phyloP scores from a whole-genome alignment of 2,888 invertebrate species.

The Automeris io region DNA sequence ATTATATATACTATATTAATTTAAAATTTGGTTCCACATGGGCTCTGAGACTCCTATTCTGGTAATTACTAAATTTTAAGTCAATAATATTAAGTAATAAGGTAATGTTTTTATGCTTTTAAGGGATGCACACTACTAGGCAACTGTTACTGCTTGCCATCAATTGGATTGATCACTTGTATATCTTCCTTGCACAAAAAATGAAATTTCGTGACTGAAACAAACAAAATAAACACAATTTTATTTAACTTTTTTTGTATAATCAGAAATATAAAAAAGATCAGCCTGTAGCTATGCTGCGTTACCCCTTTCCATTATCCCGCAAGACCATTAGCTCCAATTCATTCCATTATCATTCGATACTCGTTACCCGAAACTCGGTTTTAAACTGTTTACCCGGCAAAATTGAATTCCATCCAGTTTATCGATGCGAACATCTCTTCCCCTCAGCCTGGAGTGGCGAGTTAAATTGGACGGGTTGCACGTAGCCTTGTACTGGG shows the following conservation, averaged over 20 bases:
- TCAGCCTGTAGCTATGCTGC: not conserved
- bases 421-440: slow-evolving; percentile 24
- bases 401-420: slow-evolving; percentile 32
- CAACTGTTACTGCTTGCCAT: too few species aligned
- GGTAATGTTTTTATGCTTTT: too few species aligned
- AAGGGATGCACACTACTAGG: too few species aligned
- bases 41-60: too few species aligned
- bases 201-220: not conserved
- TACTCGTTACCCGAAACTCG: slow-evolving; percentile 39
- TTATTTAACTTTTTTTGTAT: not conserved
- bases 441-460: slow-evolving; percentile 15
- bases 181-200: not conserved
- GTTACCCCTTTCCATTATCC: slow-evolving; percentile 12
- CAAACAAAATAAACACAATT: too few species aligned
- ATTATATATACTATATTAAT: too few species aligned
- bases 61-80: too few species aligned
- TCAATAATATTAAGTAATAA: too few species aligned
- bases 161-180: not conserved
- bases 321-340: slow-evolving; percentile 39
- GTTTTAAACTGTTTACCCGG: slow-evolving; percentile 40
- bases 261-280: too few species aligned
- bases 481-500: not conserved
- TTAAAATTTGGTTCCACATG: too few species aligned
- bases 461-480: slow-evolving; percentile 7
- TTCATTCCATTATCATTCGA: slow-evolving; percentile 51